phyloP scores from a whole-genome alignment of 2,888 invertebrate species.

The Trissoscelio sp. region DNA sequence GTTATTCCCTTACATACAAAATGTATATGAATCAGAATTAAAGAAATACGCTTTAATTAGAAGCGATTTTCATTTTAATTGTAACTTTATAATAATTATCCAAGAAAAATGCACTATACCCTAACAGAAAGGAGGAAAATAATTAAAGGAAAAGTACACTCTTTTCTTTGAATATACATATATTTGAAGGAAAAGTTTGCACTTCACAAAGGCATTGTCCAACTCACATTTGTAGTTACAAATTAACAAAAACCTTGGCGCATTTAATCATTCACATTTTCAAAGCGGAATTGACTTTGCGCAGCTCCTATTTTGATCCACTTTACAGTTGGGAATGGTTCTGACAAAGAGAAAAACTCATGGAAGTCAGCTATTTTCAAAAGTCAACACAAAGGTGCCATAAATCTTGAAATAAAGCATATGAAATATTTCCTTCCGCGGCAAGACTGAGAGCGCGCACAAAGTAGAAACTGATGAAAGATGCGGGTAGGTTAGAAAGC shows the following conservation, averaged over 20 bases:
- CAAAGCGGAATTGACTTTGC: conserved; percentile 18
- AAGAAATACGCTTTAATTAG: too few species aligned
- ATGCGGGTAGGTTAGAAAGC: conserved; percentile 51
- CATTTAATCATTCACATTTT: not conserved
- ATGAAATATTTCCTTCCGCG: conserved; percentile 44
- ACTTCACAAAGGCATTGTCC: too few species aligned
- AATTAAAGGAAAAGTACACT: not conserved
- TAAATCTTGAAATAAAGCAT: conserved; percentile 60
- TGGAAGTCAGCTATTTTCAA: conserved; percentile 36
- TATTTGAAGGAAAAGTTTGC: not conserved
- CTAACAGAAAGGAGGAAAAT: not conserved
- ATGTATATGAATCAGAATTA: not conserved
- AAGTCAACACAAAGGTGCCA: conserved; percentile 46
- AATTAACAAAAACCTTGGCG: not conserved
- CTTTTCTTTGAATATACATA: too few species aligned
- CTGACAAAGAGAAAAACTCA: conserved; percentile 33
- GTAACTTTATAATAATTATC: conserved; percentile 5
- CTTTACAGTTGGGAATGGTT: conserved; percentile 1
- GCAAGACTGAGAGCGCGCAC: conserved; percentile 32
- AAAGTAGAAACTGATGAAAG: conserved; percentile 59
- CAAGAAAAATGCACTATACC: not conserved
- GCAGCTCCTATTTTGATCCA: conserved; percentile 18
- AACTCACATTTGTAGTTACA: not conserved
- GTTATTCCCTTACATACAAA: not conserved
- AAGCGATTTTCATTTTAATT: too few species aligned